Percentiles rank a stretch among this genome's conserved stretches.
Evolutionary conservation across 1,140 invertebrate genomes (phyloP).

Genomic region (Hermetia illucens): DNA sequence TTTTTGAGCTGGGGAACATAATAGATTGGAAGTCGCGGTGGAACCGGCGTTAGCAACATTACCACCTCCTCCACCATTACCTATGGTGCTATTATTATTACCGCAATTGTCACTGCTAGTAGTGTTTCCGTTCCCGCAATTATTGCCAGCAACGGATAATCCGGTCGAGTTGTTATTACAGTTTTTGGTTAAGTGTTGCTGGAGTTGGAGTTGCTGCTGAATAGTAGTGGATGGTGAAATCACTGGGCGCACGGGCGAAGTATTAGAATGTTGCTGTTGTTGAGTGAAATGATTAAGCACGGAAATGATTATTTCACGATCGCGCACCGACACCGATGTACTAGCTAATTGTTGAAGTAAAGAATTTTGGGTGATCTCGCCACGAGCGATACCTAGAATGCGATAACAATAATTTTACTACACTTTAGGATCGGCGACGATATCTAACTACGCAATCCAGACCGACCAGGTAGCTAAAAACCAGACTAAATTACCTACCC

Average conservation of each 20-base stretch:
- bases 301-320: conserved; percentile 53
- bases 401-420: no score
- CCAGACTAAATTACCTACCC: conserved; percentile 38
- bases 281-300: conserved; percentile 42
- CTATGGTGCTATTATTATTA: background rate
- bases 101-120: conserved; percentile 23
- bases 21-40: no score
- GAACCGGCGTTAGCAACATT: no score
- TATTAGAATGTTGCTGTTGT: conserved; percentile 7
- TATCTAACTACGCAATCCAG: no score
- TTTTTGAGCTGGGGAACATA: no score
- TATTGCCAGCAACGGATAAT: no score
- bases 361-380: conserved; percentile 56
- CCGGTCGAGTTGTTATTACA: no score
- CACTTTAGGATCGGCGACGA: no score
- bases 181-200: conserved; percentile 33
- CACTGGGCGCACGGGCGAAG: conserved; percentile 39
- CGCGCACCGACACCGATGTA: conserved; percentile 50
- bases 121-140: conserved; percentile 27
- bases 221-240: conserved; percentile 25
- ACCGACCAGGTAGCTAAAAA: no score
- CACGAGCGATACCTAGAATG: conserved; percentile 45
- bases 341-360: conserved; percentile 60
- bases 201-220: conserved; percentile 21
- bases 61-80: no score